Evolutionary conservation across 2,888 invertebrate genomes (phyloP).

Genomic region (Uropetala carovei): DNA sequence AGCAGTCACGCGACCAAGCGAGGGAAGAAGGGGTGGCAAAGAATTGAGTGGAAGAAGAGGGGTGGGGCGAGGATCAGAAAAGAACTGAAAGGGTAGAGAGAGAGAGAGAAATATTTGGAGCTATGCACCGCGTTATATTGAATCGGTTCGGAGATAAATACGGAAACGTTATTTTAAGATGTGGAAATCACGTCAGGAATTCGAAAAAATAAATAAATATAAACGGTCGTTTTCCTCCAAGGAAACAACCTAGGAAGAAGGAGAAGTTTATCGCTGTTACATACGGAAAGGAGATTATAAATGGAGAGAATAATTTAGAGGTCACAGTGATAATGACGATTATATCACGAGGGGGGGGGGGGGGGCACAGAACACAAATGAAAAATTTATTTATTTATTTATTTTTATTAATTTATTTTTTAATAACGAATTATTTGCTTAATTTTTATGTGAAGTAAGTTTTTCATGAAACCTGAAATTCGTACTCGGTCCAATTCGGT

Average conservation of each 20-base stretch:
- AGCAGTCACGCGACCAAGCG: neutral
- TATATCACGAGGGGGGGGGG: neutral
- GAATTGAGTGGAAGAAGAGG: neutral
- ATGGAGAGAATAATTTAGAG: neutral
- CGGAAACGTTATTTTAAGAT: neutral
- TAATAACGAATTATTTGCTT: too few species aligned
- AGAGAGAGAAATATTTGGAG: neutral
- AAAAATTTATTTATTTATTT: neutral
- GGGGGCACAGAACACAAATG: neutral
- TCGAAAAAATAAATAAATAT: neutral
- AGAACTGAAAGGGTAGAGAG: neutral
- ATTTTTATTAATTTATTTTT: too few species aligned
- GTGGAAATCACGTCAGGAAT: neutral
- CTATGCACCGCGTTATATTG: constrained; percentile 2
- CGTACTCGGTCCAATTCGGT: too few species aligned
- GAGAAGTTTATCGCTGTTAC: neutral
- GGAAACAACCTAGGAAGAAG: neutral
- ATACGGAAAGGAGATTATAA: neutral
- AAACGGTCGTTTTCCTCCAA: neutral
- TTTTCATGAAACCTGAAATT: too few species aligned
- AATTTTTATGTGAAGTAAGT: too few species aligned
- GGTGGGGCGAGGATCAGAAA: neutral
- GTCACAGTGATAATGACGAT: neutral
- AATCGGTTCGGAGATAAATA: neutral
- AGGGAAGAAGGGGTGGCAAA: neutral